Base-by-base conservation (phyloP, 1,140 invertebrate genomes). In the Zelostemma sp. region DNA sequence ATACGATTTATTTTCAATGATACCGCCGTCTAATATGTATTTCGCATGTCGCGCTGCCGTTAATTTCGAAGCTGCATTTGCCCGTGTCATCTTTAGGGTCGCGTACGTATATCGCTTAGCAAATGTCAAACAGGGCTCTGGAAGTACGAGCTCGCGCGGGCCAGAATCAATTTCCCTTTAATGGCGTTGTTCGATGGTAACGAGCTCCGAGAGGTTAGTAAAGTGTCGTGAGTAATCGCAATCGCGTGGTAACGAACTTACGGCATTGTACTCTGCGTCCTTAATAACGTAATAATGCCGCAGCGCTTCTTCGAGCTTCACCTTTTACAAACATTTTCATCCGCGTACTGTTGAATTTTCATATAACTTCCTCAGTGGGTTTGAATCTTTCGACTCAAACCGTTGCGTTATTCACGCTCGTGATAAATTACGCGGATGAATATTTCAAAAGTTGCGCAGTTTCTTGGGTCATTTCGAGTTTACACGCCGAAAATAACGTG, bases 131-230 rank as follows among this genome's bases (percentile, higher is more conserved):
- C 21, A 8, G 8, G 21, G 21, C 21, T 8, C 21, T 25, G 21
- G 21, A 25, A 25, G 17, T 16, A 47, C 45, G 35, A 40, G 60
- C 47, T 46, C 45, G 48, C 16, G 46, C 15, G 28, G 75, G 73
- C 75, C 73, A 50, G 79, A 77, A 80, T 80, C 75, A 82, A 80
- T 81, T 82, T 78, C 78, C 75, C 64, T 73, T 75, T 80, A 80
- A 80, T 77, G 72, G 68, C 69, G 74, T 72, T 67, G 64, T 72
- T 65, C 62, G 72, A 69, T 46, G 67, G 68, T 81, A 80, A 80
- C 77, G 69, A 80, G 73, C 72, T 79, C 71, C 41, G 61, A 77
- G 72, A 69, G 63, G 31, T 45, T 66, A 65, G 72, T 47, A 73
- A 49, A 71, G 71, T 76, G 76, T 76, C 73, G 65, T 65, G 72